phyloP scores from a whole-genome alignment of 64 coral and sea anemone species.

The Hydrozoanthus tunicans region DNA sequence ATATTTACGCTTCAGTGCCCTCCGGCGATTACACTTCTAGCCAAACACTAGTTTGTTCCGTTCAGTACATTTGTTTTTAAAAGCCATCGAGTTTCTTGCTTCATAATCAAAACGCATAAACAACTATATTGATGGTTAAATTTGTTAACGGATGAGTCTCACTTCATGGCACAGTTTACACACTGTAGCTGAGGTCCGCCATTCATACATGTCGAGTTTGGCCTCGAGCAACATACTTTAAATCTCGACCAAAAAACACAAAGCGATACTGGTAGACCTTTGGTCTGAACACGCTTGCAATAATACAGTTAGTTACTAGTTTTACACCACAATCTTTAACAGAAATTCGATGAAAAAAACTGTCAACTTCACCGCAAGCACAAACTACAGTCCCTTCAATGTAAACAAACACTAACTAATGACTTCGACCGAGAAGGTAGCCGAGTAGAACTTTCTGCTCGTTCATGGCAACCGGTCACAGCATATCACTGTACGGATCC shows the following conservation, averaged over 20 bases:
- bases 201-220: neutral
- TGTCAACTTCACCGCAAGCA: constrained; percentile 9
- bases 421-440: neutral
- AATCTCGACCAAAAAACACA: neutral
- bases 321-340: neutral
- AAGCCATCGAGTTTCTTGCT: neutral
- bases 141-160: neutral
- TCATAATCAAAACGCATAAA: neutral
- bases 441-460: neutral
- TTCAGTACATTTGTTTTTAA: neutral
- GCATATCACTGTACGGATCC: neutral
- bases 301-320: neutral
- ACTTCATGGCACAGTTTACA: neutral
- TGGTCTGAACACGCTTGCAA: neutral
- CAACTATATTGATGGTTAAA: neutral
- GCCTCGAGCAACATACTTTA: constrained; percentile 18
- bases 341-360: neutral
- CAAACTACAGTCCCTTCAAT: neutral
- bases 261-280: neutral
- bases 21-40: neutral
- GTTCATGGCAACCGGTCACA: neutral
- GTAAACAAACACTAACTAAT: constrained; percentile 26
- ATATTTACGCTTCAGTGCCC: constrained; percentile 4
- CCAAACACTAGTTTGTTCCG: neutral
- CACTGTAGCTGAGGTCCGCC: neutral